Percentiles rank a stretch among this genome's conserved stretches.
phyloP scores from a whole-genome alignment of 1,140 invertebrate genomes.

The Cryptotermes secundus region DNA sequence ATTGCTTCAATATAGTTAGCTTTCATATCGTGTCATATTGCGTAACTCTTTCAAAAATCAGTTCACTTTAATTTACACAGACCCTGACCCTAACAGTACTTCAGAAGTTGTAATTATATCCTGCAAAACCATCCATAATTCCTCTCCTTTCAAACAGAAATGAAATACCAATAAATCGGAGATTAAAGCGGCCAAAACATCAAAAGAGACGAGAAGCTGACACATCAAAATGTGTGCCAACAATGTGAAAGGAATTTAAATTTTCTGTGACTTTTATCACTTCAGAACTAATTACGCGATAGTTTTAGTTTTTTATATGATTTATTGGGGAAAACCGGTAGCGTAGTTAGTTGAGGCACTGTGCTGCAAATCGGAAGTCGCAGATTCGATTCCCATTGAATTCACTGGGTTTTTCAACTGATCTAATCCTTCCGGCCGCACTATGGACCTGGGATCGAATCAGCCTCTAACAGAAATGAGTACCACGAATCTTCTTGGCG shows the following conservation, averaged over 20 bases:
- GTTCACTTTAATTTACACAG: not conserved
- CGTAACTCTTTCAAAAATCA: not conserved
- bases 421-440: no score
- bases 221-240: constrained; percentile 9
- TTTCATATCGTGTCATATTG: not conserved
- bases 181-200: not conserved
- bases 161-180: not conserved
- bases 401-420: no score
- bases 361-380: no score
- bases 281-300: not conserved
- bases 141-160: not conserved
- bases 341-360: no score
- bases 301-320: not conserved
- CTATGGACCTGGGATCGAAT: no score
- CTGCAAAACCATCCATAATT: not conserved
- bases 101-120: not conserved
- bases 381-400: no score
- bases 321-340: no score
- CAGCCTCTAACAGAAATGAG: no score
- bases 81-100: not conserved
- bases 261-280: not conserved
- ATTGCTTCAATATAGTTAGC: not conserved
- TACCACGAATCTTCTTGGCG: no score
- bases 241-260: not conserved
- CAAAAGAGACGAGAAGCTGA: not conserved